Percentiles rank a stretch among this genome's conserved stretches.
Conservation (phyloP, 2,113 vertebrate species). For the Melierax canorus region DNA sequence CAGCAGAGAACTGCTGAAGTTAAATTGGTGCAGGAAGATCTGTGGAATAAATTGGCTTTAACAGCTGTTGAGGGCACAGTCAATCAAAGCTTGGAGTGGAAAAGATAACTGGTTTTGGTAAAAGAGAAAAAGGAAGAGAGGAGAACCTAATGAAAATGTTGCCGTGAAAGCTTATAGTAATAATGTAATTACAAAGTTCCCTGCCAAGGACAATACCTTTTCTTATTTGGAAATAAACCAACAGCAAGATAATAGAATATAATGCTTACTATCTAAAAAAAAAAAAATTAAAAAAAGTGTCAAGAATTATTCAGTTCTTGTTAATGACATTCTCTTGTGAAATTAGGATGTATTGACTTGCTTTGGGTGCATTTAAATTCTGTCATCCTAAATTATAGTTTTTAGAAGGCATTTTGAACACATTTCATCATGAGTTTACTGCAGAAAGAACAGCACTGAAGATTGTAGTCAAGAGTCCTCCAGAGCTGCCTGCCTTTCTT, state of each 20-base stretch:
- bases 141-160: not conserved
- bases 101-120: not conserved
- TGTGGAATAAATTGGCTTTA: slow-evolving; percentile 21
- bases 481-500: not conserved
- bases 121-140: not conserved
- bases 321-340: not conserved
- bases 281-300: not conserved
- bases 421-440: not conserved
- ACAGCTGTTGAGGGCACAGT: not conserved
- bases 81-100: not conserved
- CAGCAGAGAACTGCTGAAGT: not conserved
- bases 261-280: not conserved
- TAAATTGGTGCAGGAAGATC: not conserved
- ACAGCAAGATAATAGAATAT: not conserved
- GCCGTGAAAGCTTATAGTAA: not conserved
- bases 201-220: not conserved
- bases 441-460: not conserved
- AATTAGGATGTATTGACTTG: not conserved
- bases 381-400: not conserved
- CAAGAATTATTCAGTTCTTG: not conserved
- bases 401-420: not conserved
- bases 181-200: not conserved
- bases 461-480: not conserved
- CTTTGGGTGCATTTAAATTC: not conserved
- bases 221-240: not conserved